Evolutionary conservation across 2,797 vertebrate species (phyloP).

Genomic region (Pipistrellus pygmaeus): DNA sequence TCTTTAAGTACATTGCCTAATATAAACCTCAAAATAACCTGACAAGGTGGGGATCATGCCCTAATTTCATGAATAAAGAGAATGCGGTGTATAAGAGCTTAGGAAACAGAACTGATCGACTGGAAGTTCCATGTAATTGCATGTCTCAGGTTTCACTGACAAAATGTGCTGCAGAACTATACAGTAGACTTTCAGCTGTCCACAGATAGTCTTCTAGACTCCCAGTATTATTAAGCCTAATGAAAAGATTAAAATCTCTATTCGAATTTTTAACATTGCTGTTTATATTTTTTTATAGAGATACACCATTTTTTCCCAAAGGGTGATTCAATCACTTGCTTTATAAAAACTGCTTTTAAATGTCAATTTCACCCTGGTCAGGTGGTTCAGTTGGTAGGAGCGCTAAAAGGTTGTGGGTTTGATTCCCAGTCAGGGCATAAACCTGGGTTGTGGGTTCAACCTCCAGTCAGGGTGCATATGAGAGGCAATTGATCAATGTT

Average conservation of each 20-base stretch:
- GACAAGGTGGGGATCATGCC: neutral
- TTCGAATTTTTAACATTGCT: slow-evolving; percentile 15
- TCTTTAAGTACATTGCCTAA: slow-evolving; percentile 8
- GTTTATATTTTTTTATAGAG: slow-evolving; percentile 6
- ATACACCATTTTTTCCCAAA: neutral
- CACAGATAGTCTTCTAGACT: neutral
- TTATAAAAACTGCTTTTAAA: neutral
- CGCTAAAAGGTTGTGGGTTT: neutral
- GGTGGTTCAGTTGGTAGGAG: neutral
- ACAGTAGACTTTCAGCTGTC: neutral
- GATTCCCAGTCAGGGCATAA: neutral
- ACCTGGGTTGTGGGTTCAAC: neutral
- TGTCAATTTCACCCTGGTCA: neutral
- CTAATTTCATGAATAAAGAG: neutral
- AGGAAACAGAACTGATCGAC: neutral
- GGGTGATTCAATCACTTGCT: neutral
- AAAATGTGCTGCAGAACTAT: neutral
- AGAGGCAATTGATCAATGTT: neutral
- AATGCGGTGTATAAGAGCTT: neutral
- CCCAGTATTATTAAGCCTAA: neutral
- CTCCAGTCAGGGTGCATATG: neutral
- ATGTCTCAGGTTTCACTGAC: neutral
- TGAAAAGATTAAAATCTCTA: neutral
- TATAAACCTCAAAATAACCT: neutral
- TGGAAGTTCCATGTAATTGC: neutral